phyloP scores from a whole-genome alignment of 2,888 invertebrate genomes.

The Acronicta psi region DNA sequence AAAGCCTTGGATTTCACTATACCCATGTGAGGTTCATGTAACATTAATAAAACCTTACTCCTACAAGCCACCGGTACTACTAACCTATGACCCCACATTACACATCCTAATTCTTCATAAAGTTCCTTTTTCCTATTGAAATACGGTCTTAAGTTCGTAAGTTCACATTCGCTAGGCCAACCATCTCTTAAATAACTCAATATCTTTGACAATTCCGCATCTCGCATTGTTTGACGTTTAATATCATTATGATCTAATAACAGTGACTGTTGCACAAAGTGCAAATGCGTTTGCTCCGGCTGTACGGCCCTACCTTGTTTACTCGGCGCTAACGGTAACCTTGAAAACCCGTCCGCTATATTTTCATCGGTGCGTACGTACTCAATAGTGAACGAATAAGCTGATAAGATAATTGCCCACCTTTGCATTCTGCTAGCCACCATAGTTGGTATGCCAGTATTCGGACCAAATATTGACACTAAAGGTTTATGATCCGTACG shows the following conservation, averaged over 20 bases:
- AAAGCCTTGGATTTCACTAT: constrained; percentile 6
- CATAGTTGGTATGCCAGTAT: no score
- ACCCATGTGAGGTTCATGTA: constrained; percentile 12
- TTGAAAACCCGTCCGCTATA: no score
- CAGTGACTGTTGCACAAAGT: constrained; percentile 2
- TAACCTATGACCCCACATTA: constrained; percentile 9
- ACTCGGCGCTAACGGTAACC: no score
- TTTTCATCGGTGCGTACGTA: no score
- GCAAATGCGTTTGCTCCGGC: not conserved
- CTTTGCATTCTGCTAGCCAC: constrained; percentile 58
- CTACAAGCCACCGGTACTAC: constrained; percentile 7
- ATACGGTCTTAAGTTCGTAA: not conserved
- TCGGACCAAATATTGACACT: no score
- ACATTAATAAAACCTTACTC: not conserved
- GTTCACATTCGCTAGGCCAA: constrained; percentile 4
- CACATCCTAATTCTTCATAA: constrained; percentile 25
- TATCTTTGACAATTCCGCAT: constrained; percentile 1
- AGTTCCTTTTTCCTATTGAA: constrained; percentile 2
- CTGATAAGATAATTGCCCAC: constrained; percentile 46
- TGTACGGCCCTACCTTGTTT: no score
- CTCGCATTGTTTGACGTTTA: constrained; percentile 1
- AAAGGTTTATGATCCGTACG: no score
- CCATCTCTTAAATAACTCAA: constrained; percentile 9
- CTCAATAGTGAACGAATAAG: no score
- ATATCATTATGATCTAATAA: constrained; percentile 8